Base-by-base conservation (phyloP, 2,113 vertebrate genomes). In the Pithys albifrons region DNA sequence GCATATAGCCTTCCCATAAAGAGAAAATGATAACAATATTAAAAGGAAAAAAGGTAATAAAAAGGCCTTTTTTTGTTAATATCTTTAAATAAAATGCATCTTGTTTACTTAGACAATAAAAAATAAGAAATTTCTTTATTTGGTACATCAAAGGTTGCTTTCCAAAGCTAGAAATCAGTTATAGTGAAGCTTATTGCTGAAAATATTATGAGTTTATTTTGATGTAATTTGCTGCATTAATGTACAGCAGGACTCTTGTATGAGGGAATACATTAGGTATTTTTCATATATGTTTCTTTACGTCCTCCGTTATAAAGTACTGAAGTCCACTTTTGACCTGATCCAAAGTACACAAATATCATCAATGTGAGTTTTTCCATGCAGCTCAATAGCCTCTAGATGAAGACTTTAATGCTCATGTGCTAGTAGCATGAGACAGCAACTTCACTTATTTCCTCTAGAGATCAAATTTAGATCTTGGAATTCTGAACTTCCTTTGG, bases 401-500 rank as follows among this genome's bases (percentile, higher is more conserved):
- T 76, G 41, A 94, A 84, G 70, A 27, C 28, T 75, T 95, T 80
- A 80, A 90, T 67, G 73, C 48, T 97, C 70, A 67, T 78, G 55
- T 94, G 54, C 84, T 97, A 96, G 96, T 86, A 96, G 95, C 91
- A 81, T 83, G 64, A 91, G 93, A 94, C 82, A 91, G 82, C 66
- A 91, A 76, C 84, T 94, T 93, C 91, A 89, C 81, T 95, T 93
- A 97, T 94, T 97, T 97, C 96, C 95, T 95, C 79, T 87, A 70
- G 85, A 94, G 95, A 97, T 97, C 88, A 87, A 91, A 88, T 96
- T 96, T 67, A 91, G 76, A 54, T 96, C 93, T 12, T 88, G 95
- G 94, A 96, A 96, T 97, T 92, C 45, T 97, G 66, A 85, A 93
- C 95, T 95, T 95, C 95, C 95, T 95, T 90, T 91, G 73, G 79